These are phyloP conservation scores for Hermaeophaga mercurialis DNA, from an alignment of 2,888 invertebrate species.

Conservation along the genomic window DNA sequence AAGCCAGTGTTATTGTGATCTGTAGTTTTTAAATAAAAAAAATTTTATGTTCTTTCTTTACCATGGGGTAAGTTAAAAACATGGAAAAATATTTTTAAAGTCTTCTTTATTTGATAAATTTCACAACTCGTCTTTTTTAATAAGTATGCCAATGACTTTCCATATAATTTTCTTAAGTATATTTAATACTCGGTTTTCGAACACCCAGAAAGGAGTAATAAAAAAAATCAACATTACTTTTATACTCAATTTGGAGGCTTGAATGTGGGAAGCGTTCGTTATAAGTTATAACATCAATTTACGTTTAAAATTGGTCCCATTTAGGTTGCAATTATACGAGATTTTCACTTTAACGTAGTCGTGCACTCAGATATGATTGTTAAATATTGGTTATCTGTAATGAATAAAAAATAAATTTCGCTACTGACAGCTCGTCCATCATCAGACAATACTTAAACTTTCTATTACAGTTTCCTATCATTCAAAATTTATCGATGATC, in stretches of 20 bases:
- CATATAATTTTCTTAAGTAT: background rate
- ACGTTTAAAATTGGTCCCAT: slow-evolving; percentile 2
- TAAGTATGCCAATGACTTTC: too few relatives aligned
- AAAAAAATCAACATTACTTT: background rate
- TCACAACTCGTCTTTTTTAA: too few relatives aligned
- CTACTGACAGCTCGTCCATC: slow-evolving; percentile 24
- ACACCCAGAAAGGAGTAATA: background rate
- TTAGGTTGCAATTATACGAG: background rate
- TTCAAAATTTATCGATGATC: too few relatives aligned
- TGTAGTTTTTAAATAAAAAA: background rate
- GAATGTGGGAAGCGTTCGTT: slow-evolving; percentile 1
- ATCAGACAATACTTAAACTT: slow-evolving; percentile 17
- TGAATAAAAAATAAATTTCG: slow-evolving; percentile 16
- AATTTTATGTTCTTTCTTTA: slow-evolving; percentile 3
- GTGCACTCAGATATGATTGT: slow-evolving; percentile 3
- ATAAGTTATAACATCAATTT: background rate
- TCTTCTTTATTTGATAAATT: too few relatives aligned
- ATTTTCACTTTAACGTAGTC: slow-evolving; percentile 10
- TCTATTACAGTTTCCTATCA: slow-evolving; percentile 13
- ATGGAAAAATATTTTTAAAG: too few relatives aligned
- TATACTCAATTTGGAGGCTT: background rate
- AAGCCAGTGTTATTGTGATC: background rate
- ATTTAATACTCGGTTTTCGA: background rate
- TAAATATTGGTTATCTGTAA: background rate
- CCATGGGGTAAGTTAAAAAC: slow-evolving; percentile 2